These are phyloP conservation scores for Venusia cambrica DNA, from an alignment of 2,888 invertebrate genomes.

Conservation along the genomic window DNA sequence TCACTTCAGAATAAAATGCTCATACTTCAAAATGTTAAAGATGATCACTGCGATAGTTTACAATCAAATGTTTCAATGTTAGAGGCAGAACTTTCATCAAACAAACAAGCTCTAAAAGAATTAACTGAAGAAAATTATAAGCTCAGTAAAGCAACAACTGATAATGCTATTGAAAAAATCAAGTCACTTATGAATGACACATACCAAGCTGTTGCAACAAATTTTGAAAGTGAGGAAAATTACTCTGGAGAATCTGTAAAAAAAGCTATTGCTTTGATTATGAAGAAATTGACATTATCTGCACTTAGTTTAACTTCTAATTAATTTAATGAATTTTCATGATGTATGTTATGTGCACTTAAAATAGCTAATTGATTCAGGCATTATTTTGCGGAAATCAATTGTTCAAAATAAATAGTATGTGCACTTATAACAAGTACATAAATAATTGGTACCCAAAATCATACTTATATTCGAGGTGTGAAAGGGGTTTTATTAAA, in stretches of 20 bases:
- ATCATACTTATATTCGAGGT: no score
- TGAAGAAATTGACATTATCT: conserved; percentile 61
- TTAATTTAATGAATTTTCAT: no score
- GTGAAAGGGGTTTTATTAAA: no score
- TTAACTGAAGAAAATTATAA: conserved; percentile 22
- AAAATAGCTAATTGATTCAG: no score
- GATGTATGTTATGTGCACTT: no score
- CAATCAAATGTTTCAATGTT: conserved; percentile 36
- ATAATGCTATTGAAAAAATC: conserved; percentile 38
- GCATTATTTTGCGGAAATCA: no score
- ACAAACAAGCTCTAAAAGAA: conserved; percentile 13
- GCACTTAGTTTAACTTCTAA: no score
- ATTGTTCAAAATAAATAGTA: no score
- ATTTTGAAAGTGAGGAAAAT: conserved; percentile 47
- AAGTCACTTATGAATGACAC: conserved; percentile 69
- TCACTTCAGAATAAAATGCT: conserved; percentile 41
- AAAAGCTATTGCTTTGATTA: conserved; percentile 51
- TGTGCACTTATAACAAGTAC: no score
- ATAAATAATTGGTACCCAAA: no score
- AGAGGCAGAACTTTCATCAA: conserved; percentile 32
- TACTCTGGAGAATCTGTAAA: conserved; percentile 59
- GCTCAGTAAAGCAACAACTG: conserved; percentile 19
- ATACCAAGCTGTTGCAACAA: conserved; percentile 54
- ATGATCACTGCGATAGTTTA: conserved; percentile 30
- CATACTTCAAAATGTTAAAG: conserved; percentile 32